Conservation (phyloP, 2,797 vertebrate genomes). For the Malacoctenus gilli region DNA sequence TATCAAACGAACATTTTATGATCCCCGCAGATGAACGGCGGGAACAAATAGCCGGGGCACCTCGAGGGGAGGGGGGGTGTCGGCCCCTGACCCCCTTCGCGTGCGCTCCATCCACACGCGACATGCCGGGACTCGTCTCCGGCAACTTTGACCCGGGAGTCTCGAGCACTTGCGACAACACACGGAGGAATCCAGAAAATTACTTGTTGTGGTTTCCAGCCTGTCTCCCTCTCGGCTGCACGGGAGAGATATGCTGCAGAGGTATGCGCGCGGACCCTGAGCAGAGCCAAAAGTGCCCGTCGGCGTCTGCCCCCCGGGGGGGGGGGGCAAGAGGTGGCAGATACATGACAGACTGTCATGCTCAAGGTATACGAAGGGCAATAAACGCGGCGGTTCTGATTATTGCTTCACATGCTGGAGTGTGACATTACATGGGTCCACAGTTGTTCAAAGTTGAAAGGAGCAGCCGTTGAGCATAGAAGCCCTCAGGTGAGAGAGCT, state of each 20-base stretch:
- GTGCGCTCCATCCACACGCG: conserved; percentile 58
- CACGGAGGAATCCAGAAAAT: conserved; percentile 60
- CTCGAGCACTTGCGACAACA: conserved; percentile 53
- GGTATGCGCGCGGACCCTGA: conserved; percentile 48
- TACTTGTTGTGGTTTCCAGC: conserved; percentile 64
- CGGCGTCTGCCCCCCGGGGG: conserved; percentile 35
- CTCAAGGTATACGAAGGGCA: conserved; percentile 17
- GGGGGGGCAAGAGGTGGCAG: conserved; percentile 37
- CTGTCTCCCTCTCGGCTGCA: conserved; percentile 37
- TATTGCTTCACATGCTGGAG: conserved; percentile 26
- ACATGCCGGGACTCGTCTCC: conserved; percentile 67
- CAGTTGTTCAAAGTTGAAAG: conserved; percentile 40
- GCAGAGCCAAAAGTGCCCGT: conserved; percentile 32
- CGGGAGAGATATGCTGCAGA: conserved; percentile 35
- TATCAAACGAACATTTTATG: conserved; percentile 48
- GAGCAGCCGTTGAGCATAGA: conserved; percentile 17
- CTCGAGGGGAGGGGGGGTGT: conserved; percentile 39
- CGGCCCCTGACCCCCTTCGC: conserved; percentile 71
- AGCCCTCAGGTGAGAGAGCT: neutral
- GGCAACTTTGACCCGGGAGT: conserved; percentile 60
- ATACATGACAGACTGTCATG: conserved; percentile 47
- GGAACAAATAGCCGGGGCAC: conserved; percentile 55
- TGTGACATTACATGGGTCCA: conserved; percentile 32
- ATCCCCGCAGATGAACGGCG: conserved; percentile 50
- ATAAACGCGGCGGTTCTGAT: conserved; percentile 17